Conservation (phyloP, 2,797 vertebrate species). For the Capromys pilorides region DNA sequence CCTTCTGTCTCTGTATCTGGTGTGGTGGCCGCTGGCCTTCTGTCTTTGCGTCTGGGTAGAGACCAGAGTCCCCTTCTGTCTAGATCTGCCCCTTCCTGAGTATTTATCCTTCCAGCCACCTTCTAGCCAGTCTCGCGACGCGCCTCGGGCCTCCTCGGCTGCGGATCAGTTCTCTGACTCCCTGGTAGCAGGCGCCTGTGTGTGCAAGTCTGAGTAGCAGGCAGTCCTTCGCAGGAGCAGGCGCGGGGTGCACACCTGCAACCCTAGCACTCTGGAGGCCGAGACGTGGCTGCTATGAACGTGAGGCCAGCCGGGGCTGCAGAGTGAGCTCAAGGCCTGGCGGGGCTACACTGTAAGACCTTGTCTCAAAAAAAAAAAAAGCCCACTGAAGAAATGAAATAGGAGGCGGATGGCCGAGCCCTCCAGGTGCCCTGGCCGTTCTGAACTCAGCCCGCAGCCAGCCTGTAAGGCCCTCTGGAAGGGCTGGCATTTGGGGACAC, state of each 20-base stretch:
- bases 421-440: neutral
- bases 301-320: too few relatives aligned
- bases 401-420: neutral
- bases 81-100: conserved; percentile 16
- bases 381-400: conserved; percentile 23
- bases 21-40: neutral
- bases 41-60: neutral
- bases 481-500: neutral
- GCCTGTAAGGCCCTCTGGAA: neutral
- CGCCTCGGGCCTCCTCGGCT: neutral
- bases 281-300: neutral
- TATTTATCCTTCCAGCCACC: conserved; percentile 38
- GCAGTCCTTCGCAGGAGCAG: neutral
- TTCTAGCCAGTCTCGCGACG: conserved; percentile 41
- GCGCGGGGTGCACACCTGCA: neutral
- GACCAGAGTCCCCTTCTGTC: neutral
- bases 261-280: neutral
- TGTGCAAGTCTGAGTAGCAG: neutral
- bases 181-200: neutral
- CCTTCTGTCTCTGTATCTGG: neutral
- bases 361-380: neutral
- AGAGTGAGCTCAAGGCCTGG: too few relatives aligned
- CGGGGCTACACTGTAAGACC: neutral
- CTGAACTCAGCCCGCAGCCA: neutral
- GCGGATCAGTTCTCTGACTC: neutral